These are phyloP conservation scores for Pasiphila rectangulata DNA, from an alignment of 2,888 invertebrate species.

Conservation along the genomic window DNA sequence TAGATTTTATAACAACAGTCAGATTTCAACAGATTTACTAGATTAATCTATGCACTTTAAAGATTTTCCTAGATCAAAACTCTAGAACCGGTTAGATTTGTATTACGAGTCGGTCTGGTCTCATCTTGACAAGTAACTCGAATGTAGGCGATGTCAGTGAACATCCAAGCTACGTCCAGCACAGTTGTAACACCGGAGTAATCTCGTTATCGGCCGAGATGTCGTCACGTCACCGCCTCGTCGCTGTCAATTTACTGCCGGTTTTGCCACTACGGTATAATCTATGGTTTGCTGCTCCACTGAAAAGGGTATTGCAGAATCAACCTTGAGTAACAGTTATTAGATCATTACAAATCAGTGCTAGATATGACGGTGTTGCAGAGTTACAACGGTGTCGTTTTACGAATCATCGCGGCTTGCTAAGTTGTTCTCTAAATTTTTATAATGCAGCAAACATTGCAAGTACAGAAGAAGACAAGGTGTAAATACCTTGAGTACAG, in stretches of 20 bases:
- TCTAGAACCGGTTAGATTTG: conserved; percentile 16
- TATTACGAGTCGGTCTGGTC: conserved; percentile 15
- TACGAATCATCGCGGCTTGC: background rate
- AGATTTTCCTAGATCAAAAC: conserved; percentile 9
- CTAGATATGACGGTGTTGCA: conserved; percentile 17
- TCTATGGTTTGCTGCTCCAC: conserved; percentile 36
- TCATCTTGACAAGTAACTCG: conserved; percentile 17
- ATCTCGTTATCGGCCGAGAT: conserved; percentile 48
- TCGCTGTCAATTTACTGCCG: conserved; percentile 42
- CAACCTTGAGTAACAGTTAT: conserved; percentile 30
- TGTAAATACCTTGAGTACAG: conserved; percentile 14
- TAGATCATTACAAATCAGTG: conserved; percentile 24
- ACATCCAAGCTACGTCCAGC: conserved; percentile 12
- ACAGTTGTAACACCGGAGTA: conserved; percentile 31
- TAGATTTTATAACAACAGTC: background rate
- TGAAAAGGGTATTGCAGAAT: conserved; percentile 34
- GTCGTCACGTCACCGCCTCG: conserved; percentile 41
- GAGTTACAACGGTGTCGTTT: conserved; percentile 4
- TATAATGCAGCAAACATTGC: background rate
- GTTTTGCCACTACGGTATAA: conserved; percentile 24
- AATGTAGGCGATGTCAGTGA: conserved; percentile 12
- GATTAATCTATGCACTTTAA: background rate
- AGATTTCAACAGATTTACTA: background rate
- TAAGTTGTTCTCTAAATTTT: background rate
- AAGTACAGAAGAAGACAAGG: background rate